These are phyloP conservation scores for Perdita meconis DNA, from an alignment of 2,888 invertebrate genomes.

Conservation along the genomic window DNA sequence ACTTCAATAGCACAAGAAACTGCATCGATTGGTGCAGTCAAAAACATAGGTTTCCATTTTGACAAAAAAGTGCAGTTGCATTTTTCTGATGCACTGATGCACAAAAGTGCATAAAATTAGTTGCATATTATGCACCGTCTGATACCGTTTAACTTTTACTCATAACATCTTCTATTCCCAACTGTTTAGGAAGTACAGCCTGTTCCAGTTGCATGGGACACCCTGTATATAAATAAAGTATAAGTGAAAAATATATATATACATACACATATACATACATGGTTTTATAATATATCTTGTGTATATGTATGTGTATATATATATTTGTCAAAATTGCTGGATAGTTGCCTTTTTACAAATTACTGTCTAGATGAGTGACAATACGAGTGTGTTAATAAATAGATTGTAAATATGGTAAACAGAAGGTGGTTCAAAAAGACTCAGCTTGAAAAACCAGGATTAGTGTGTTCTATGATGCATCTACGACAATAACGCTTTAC, in stretches of 20 bases:
- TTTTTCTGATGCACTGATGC: too few relatives aligned
- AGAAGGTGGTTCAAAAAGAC: constrained; percentile 25
- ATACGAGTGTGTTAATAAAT: constrained; percentile 74
- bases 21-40: too few relatives aligned
- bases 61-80: too few relatives aligned
- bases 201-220: too few relatives aligned
- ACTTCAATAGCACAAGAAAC: too few relatives aligned
- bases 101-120: too few relatives aligned
- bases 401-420: constrained; percentile 55
- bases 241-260: constrained; percentile 14
- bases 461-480: constrained; percentile 97
- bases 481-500: constrained; percentile 96
- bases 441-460: constrained; percentile 92
- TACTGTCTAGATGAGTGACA: constrained; percentile 48
- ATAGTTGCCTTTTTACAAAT: constrained; percentile 61
- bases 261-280: background rate
- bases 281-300: background rate
- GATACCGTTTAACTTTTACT: too few relatives aligned
- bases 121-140: too few relatives aligned
- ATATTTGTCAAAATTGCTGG: constrained; percentile 50
- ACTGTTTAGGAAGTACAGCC: too few relatives aligned
- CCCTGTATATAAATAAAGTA: too few relatives aligned
- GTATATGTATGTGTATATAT: constrained; percentile 22
- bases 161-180: too few relatives aligned
- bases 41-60: too few relatives aligned